phyloP scores from a whole-genome alignment of 2,888 invertebrate genomes.

The Eupithecia inturbata region DNA sequence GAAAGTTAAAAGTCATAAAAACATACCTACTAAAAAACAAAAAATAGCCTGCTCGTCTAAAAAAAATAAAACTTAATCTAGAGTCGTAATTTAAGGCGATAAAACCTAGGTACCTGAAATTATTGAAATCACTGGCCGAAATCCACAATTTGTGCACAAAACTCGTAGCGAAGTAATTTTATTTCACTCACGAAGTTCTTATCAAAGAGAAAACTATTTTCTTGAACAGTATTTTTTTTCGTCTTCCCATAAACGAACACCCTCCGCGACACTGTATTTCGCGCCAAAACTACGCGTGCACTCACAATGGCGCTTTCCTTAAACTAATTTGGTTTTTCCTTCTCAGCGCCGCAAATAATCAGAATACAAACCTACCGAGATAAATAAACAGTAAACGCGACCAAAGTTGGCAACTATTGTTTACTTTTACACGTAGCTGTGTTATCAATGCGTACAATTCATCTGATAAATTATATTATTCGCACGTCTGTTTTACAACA shows the following conservation, averaged over 20 bases:
- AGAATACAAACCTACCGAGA: slow-evolving; percentile 48
- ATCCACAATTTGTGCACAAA: slow-evolving; percentile 4
- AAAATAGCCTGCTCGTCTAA: not conserved
- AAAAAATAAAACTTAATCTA: not conserved
- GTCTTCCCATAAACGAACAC: not conserved
- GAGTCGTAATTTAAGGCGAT: not conserved
- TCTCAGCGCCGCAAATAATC: slow-evolving; percentile 34
- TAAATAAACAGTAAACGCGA: slow-evolving; percentile 53
- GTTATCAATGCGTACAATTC: slow-evolving; percentile 59
- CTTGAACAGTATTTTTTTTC: not conserved
- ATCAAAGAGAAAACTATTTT: not conserved
- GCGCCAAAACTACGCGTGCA: slow-evolving; percentile 49
- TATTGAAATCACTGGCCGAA: not conserved
- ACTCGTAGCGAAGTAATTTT: not conserved
- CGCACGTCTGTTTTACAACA: not conserved
- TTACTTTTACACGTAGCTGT: slow-evolving; percentile 54
- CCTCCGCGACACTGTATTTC: slow-evolving; percentile 47
- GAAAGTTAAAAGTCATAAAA: not conserved
- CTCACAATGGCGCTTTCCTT: slow-evolving; percentile 53
- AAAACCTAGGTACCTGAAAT: slow-evolving; percentile 8
- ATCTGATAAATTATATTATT: not conserved
- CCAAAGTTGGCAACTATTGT: slow-evolving; percentile 51
- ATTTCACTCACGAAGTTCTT: not conserved
- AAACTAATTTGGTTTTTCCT: slow-evolving; percentile 55
- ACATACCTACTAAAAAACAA: not conserved